Conservation (phyloP, 2,797 vertebrate species). For the Lophotriccus pileatus region DNA sequence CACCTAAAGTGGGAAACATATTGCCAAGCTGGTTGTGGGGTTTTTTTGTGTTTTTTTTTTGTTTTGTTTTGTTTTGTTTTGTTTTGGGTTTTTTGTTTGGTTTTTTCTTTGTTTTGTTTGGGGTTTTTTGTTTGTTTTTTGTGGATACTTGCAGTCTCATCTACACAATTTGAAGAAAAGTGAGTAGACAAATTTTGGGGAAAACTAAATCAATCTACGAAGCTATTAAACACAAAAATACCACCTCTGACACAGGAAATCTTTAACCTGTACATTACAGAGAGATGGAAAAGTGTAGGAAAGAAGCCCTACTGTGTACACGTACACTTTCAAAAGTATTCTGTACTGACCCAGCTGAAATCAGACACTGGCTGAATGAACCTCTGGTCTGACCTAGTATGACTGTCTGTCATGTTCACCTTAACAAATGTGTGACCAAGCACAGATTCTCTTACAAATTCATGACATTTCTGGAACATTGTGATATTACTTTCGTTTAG, state of each 20-base stretch:
- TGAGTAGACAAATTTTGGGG: neutral
- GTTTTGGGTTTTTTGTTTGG: neutral
- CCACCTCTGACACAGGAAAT: neutral
- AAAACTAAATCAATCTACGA: neutral
- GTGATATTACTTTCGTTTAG: neutral
- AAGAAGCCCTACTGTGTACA: neutral
- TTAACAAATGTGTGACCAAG: neutral
- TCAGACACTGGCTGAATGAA: neutral
- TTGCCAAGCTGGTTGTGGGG: neutral
- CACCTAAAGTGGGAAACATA: neutral
- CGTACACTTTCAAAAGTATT: neutral
- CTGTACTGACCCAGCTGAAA: neutral
- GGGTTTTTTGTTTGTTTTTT: neutral
- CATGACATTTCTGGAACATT: neutral
- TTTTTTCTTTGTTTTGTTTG: too few species aligned
- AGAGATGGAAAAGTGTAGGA: neutral
- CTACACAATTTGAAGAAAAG: neutral
- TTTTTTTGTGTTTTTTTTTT: neutral
- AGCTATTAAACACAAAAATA: neutral
- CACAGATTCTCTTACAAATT: neutral
- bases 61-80: neutral
- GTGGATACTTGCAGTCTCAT: neutral
- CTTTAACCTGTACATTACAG: neutral
- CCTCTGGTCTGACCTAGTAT: neutral
- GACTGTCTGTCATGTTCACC: neutral